Evolutionary conservation across 1,140 invertebrate genomes (phyloP), one percentile per base, ranked within the genome.

Genomic region (Hermetia illucens): DNA sequence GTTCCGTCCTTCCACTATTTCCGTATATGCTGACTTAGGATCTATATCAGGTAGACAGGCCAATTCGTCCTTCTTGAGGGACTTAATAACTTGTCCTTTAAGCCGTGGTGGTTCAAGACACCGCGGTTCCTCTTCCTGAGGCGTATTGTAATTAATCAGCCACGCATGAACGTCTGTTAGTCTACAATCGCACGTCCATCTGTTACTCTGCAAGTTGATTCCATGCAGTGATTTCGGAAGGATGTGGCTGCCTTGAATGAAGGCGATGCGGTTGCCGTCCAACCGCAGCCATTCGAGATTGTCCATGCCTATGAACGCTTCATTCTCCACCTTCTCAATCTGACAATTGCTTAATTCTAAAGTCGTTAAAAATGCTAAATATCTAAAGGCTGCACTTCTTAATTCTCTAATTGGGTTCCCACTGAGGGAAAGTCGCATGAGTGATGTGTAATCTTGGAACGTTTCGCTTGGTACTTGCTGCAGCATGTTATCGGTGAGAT

Each of bases 111-210:
- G 88, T 13, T 69, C 62, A 18, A 69, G 68, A 56, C 88, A 93
- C 44, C 75, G 70, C 2, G 87, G 86, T 44, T 81, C 77, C 16
- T 81, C 77, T 1, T 70, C 66, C 38, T 79, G 71, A 0, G 84
- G 77, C 27, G 78, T 73, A 49, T 76, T 78, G 48, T 77, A 79
- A 48, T 75, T 72, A 20, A 70, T 63, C 38, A 92, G 65, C 87
- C 87, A 92, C 17, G 66, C 59, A 42, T 84, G 72, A 47, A 92
- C 62, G 44, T 81, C 74, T 27, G 77, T 58, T 31, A 91, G 62
- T 37, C 75, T 71, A 54, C 88, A 93, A 53, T 91, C 83, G 58
- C 88, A 93, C 31, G 74, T 68, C 88, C 88, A 93, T 31, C 82
- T 77, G 66, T 93, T 93, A 49, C 79, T 78, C 50, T 91, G 79